These are phyloP conservation scores for Scaptomyza hsui DNA, from an alignment of 1,140 invertebrate genomes.

Conservation along the genomic window DNA sequence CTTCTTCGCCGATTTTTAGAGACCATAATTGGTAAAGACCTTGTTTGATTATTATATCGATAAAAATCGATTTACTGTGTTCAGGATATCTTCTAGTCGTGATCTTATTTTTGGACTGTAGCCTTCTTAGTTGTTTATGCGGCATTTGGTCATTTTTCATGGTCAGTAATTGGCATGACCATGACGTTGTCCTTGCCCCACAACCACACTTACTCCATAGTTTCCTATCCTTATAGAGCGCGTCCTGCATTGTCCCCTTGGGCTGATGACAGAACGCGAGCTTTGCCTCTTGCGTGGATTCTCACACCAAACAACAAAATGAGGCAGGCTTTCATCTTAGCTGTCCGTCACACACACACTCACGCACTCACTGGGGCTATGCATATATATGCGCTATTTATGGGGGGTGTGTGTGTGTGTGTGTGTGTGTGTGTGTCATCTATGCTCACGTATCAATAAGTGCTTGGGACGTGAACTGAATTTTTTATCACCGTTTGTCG, in stretches of 20 bases:
- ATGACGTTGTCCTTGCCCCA: constrained; percentile 28
- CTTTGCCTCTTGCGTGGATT: constrained; percentile 21
- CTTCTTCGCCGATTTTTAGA: no score
- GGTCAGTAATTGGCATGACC: constrained; percentile 69
- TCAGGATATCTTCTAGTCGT: no score
- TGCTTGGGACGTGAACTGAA: constrained; percentile 78
- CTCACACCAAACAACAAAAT: constrained; percentile 6
- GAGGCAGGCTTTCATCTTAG: constrained; percentile 24
- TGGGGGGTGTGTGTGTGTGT: constrained; percentile 22
- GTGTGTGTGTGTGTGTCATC: constrained; percentile 56
- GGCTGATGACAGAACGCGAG: constrained; percentile 49
- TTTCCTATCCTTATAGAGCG: constrained; percentile 1
- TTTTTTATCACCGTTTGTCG: constrained; percentile 68
- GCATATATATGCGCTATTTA: constrained; percentile 76
- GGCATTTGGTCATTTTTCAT: constrained; percentile 67
- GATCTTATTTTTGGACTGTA: no score
- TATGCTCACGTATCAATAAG: constrained; percentile 80
- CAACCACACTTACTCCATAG: no score
- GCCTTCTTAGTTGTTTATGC: constrained; percentile 22
- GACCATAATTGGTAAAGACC: no score
- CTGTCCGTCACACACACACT: constrained; percentile 13
- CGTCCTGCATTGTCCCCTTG: constrained; percentile 46
- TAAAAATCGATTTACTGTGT: no score
- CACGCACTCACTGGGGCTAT: constrained; percentile 44
- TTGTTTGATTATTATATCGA: no score